phyloP scores from a whole-genome alignment of 2,888 invertebrate species.

The Dusona sp. region DNA sequence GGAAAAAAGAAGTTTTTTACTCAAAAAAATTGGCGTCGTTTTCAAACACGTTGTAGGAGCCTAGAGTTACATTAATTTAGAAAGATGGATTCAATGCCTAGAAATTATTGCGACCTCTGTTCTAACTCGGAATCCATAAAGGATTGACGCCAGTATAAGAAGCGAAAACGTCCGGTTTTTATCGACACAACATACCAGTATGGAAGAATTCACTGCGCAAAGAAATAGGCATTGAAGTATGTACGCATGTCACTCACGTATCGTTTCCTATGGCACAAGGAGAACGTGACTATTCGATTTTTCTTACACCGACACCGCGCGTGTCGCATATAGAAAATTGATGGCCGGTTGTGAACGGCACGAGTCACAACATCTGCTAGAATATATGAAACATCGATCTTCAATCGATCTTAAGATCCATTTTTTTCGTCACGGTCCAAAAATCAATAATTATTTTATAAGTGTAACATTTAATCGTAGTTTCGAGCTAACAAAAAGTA shows the following conservation, averaged over 20 bases:
- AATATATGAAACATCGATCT: slow-evolving; percentile 6
- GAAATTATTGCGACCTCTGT: background rate
- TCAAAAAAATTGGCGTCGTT: no score
- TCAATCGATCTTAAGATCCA: background rate
- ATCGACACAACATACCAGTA: slow-evolving; percentile 20
- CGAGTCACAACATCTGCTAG: slow-evolving; percentile 63
- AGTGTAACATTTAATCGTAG: background rate
- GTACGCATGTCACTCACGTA: slow-evolving; percentile 65
- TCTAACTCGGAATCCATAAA: background rate
- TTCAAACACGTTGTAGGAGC: no score
- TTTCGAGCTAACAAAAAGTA: background rate
- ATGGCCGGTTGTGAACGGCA: slow-evolving; percentile 46
- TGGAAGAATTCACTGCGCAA: slow-evolving; percentile 21
- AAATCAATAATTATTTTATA: background rate
- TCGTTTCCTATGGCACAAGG: slow-evolving; percentile 48
- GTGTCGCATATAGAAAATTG: slow-evolving; percentile 60
- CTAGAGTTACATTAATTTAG: no score
- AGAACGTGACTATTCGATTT: slow-evolving; percentile 69
- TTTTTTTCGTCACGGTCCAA: background rate
- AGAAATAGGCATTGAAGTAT: slow-evolving; percentile 18
- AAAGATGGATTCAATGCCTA: background rate
- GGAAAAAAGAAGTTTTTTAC: no score
- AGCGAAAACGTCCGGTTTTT: slow-evolving; percentile 7
- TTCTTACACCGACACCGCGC: slow-evolving; percentile 58
- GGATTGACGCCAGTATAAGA: slow-evolving; percentile 18